phyloP scores from a whole-genome alignment of 2,797 vertebrate species.

The Philypnodon macrostomus region DNA sequence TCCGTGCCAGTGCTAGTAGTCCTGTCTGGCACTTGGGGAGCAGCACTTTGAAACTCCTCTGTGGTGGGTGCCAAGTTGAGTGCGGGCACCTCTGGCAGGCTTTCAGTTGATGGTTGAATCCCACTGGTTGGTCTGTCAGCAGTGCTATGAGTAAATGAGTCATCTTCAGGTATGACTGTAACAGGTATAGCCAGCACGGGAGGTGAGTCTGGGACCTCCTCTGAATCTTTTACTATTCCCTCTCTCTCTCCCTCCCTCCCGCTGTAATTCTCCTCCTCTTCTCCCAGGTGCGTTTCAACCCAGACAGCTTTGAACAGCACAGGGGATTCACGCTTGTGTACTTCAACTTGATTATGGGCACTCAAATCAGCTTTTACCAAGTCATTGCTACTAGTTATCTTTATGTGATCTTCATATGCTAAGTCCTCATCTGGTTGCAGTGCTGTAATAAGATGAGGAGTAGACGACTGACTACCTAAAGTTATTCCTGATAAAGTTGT shows the following conservation, averaged over 20 bases:
- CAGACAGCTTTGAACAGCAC: conserved; percentile 69
- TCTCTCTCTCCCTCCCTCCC: conserved; percentile 25
- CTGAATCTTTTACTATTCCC: conserved; percentile 17
- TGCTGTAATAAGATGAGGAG: conserved; percentile 23
- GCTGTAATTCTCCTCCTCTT: conserved; percentile 41
- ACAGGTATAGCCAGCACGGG: conserved; percentile 62
- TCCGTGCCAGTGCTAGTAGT: conserved; percentile 11
- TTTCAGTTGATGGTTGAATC: conserved; percentile 28
- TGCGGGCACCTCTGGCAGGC: conserved; percentile 37
- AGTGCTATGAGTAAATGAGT: conserved; percentile 15
- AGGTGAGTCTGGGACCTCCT: conserved; percentile 63
- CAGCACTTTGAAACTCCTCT: conserved; percentile 42
- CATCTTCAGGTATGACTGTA: conserved; percentile 61
- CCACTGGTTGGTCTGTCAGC: conserved; percentile 9
- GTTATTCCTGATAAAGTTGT: conserved; percentile 55
- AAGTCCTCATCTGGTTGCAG: conserved; percentile 10
- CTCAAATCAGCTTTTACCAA: conserved; percentile 19
- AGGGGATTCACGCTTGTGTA: conserved; percentile 43
- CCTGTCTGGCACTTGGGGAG: conserved; percentile 25
- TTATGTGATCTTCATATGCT: conserved; percentile 21
- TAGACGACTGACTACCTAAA: conserved; percentile 43
- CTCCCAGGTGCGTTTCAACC: conserved; percentile 76
- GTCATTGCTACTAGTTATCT: conserved; percentile 18
- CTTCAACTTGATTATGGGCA: conserved; percentile 33
- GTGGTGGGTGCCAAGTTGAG: conserved; percentile 34